phyloP scores from a whole-genome alignment of 2,888 invertebrate genomes.

The Plagodis pulveraria region DNA sequence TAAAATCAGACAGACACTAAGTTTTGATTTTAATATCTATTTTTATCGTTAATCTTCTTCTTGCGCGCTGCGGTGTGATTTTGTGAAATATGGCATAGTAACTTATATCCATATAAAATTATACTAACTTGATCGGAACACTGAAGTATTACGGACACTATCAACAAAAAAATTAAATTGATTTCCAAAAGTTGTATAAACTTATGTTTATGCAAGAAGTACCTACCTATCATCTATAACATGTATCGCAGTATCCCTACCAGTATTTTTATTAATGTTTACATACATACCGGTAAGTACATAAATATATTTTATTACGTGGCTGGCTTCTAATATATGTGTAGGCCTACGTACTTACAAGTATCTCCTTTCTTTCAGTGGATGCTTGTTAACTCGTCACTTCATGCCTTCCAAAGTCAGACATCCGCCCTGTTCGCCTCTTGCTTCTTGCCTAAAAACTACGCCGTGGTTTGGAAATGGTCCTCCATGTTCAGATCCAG shows the following conservation, averaged over 20 bases:
- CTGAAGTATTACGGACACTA: too few relatives aligned
- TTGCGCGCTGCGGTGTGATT: too few relatives aligned
- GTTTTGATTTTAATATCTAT: background rate
- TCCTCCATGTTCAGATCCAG: background rate
- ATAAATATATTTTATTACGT: background rate
- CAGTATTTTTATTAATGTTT: background rate
- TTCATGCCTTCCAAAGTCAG: background rate
- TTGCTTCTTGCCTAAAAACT: background rate
- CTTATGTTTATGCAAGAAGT: too few relatives aligned
- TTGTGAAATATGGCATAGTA: too few relatives aligned
- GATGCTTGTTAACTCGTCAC: background rate
- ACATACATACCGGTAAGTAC: background rate
- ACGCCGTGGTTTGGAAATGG: background rate
- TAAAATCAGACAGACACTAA: background rate
- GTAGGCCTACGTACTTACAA: background rate
- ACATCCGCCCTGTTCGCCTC: background rate
- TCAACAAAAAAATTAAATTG: too few relatives aligned
- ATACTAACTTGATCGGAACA: too few relatives aligned
- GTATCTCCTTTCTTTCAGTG: background rate
- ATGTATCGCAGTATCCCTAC: too few relatives aligned
- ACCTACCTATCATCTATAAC: too few relatives aligned
- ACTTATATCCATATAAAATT: too few relatives aligned
- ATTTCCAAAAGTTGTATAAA: too few relatives aligned
- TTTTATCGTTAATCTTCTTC: too few relatives aligned
- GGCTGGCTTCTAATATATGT: slow-evolving; percentile 2